Conservation (phyloP, 2,888 invertebrate genomes). For the Amphipoea lucens region DNA sequence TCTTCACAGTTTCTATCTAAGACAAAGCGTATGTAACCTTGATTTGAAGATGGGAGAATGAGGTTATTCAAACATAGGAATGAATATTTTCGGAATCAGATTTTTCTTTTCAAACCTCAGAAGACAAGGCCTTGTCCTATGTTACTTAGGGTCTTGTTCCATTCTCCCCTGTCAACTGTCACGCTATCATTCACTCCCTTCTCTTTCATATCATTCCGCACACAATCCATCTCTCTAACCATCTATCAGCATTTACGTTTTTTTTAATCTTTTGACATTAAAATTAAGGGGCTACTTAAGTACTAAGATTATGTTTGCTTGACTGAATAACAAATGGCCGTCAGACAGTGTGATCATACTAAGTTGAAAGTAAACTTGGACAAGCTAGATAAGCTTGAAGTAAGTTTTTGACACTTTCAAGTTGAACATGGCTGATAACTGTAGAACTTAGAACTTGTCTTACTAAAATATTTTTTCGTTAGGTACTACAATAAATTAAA, state of each 20-base stretch:
- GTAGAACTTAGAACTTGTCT: not conserved
- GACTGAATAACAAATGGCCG: conserved; percentile 8
- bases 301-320: not conserved
- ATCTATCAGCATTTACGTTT: not conserved
- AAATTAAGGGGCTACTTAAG: not conserved
- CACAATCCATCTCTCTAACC: not conserved
- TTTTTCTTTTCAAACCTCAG: not conserved
- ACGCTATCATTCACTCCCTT: not conserved
- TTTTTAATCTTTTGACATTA: conserved; percentile 14
- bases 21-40: not conserved
- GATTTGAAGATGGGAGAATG: not conserved
- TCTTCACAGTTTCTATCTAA: conserved; percentile 2
- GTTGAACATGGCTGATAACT: conserved; percentile 1
- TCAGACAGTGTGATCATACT: not conserved
- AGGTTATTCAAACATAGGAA: not conserved
- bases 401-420: not conserved
- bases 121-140: not conserved
- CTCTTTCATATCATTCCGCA: not conserved
- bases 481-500: not conserved
- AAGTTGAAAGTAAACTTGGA: conserved; percentile 25
- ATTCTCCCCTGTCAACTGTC: not conserved
- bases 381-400: conserved; percentile 27
- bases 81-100: not conserved
- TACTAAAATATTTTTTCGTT: not conserved
- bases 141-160: not conserved